These are phyloP conservation scores for Agrochola circellaris DNA, from an alignment of 2,888 invertebrate species.

Conservation along the genomic window DNA sequence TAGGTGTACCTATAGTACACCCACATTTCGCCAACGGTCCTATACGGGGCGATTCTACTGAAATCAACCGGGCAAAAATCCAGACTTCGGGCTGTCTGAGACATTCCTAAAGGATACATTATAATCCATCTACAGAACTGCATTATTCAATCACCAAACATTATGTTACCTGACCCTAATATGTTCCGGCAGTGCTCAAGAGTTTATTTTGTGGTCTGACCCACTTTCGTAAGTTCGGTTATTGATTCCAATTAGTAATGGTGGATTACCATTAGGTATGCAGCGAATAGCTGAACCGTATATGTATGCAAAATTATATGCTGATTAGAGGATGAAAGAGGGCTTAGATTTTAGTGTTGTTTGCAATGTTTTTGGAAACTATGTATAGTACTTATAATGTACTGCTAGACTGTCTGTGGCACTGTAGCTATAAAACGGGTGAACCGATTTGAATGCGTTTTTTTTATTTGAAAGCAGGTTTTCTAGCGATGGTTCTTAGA, in stretches of 20 bases:
- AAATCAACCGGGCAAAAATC: too few relatives aligned
- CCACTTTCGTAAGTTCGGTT: constrained; percentile 55
- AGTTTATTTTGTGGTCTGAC: constrained; percentile 50
- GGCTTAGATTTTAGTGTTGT: background rate
- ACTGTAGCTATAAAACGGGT: too few relatives aligned
- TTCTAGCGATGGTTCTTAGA: too few relatives aligned
- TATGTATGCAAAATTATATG: background rate
- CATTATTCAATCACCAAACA: constrained; percentile 17
- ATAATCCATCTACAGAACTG: constrained; percentile 22
- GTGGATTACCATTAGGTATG: constrained; percentile 47
- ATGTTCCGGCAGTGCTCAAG: constrained; percentile 52
- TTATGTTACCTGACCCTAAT: constrained; percentile 44
- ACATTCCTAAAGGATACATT: background rate
- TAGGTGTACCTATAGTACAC: too few relatives aligned
- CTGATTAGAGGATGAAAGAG: background rate
- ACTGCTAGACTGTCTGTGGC: too few relatives aligned
- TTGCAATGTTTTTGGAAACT: too few relatives aligned
- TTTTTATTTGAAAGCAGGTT: too few relatives aligned
- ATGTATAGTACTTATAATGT: too few relatives aligned
- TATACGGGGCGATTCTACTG: too few relatives aligned
- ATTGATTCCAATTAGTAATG: constrained; percentile 63
- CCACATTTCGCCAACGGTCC: too few relatives aligned
- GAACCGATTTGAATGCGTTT: too few relatives aligned
- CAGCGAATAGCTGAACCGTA: constrained; percentile 15
- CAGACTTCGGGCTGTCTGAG: too few relatives aligned